phyloP scores from a whole-genome alignment of 2,113 vertebrate species.

The Eptatretus burgeri region DNA sequence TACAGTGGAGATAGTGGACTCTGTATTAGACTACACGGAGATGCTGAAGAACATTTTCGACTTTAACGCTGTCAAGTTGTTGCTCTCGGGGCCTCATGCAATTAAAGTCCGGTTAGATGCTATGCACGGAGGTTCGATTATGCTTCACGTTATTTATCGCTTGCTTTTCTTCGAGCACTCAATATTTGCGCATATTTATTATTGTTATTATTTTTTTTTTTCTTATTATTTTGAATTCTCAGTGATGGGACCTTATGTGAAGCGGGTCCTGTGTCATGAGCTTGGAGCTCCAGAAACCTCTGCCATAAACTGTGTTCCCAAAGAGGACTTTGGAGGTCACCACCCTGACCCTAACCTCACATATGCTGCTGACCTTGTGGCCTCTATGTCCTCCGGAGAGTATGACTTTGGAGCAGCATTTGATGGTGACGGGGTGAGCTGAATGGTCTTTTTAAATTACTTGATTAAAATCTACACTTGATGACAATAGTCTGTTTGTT shows the following conservation, averaged over 20 bases:
- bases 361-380: conserved; percentile 71
- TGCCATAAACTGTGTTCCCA: conserved; percentile 52
- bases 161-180: too few relatives aligned
- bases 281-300: conserved; percentile 63
- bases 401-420: conserved; percentile 89
- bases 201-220: too few relatives aligned
- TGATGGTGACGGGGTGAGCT: conserved; percentile 75
- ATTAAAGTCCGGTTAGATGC: conserved; percentile 72
- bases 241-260: conserved; percentile 87
- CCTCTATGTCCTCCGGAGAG: conserved; percentile 66
- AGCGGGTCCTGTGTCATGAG: conserved; percentile 81
- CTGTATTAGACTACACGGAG: conserved; percentile 51
- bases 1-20: conserved; percentile 86
- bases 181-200: too few relatives aligned
- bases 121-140: conserved; percentile 69
- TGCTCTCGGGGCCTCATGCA: conserved; percentile 50
- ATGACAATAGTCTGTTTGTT: too few relatives aligned
- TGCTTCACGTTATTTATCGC: too few relatives aligned
- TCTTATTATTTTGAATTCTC: background rate
- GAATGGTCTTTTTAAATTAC: background rate
- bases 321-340: conserved; percentile 87
- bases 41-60: conserved; percentile 88
- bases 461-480: too few relatives aligned
- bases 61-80: conserved; percentile 51
- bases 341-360: conserved; percentile 94